Evolutionary conservation across 2,797 vertebrate species (phyloP), one percentile per base, ranked within the genome.

Genomic region (Gambusia yucatana): DNA sequence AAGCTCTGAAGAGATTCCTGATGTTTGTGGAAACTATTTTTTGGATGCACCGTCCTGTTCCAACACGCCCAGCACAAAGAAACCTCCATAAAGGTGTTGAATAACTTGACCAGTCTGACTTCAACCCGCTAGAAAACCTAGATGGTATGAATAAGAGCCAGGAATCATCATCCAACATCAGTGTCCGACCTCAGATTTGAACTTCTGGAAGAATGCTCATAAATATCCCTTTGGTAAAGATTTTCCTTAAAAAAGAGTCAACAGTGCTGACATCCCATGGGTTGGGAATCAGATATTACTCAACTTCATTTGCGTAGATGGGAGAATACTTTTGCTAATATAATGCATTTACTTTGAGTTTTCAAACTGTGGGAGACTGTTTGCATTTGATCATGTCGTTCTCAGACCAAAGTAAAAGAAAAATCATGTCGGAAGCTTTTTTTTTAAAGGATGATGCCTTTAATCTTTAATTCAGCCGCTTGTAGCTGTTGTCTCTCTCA

Each of bases 401-500:
- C 71, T 76, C 4, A 44, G 79, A 87, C 81, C 28, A 59, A 11
- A 84, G 77, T 79, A 69, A 89, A 84, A 86, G 84, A 84, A 70
- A 87, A 84, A 67, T 76, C 77, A 30, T 83, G 80, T 80, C 6
- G 28, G 52, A 28, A 43, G 28, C n/a, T 80, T 82, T 87, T 77
- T 79, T 81, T 76, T 72, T 76, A 47, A 79, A 78, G 55, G 75
- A 65, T 59, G 76, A 84, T 44, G 80, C 44, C 78, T 88, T 88
- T 87, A 74, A 91, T 88, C 80, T 91, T 89, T 89, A 83, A 91
- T 91, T 85, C 81, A 11, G 46, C 81, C 11, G 76, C 81, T 86
- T 83, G 87, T 87, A 75, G 77, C 73, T 0, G 63, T 83, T 78
- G 79, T 86, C 77, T 72, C 52, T 30, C 63, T 77, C 55, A 3